Conservation (phyloP, 2,113 vertebrate species). For the Sturnira hondurensis region DNA sequence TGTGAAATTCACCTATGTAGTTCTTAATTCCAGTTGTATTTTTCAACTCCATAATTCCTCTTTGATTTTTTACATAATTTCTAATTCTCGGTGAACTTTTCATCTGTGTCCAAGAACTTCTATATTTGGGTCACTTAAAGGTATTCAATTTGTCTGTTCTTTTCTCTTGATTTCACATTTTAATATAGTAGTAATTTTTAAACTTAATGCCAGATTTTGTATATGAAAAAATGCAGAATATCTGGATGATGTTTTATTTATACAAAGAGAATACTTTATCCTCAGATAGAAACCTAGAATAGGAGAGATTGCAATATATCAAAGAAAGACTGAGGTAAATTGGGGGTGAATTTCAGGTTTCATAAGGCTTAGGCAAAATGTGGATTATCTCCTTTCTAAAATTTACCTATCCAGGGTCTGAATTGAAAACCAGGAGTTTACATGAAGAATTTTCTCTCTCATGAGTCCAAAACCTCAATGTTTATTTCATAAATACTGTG, state of each 20-base stretch:
- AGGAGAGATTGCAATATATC: neutral
- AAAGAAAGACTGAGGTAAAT: neutral
- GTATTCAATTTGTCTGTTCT: neutral
- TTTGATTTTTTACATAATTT: neutral
- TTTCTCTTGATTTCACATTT: neutral
- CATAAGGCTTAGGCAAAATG: neutral
- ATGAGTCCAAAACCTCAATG: neutral
- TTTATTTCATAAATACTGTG: neutral
- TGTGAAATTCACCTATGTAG: neutral
- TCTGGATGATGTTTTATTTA: neutral
- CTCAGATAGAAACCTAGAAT: neutral
- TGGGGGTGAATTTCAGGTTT: neutral
- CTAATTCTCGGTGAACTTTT: neutral
- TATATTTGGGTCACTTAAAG: neutral
- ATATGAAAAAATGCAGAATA: neutral
- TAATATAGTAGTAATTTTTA: neutral
- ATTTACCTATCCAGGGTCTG: neutral
- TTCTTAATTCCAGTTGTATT: neutral
- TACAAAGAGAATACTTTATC: neutral
- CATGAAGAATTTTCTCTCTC: neutral
- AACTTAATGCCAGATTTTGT: neutral
- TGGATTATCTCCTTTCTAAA: neutral
- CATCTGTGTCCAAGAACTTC: neutral
- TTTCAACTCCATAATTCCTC: neutral
- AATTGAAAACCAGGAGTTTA: neutral